These are phyloP conservation scores for Actinopyga echinites DNA, from an alignment of 53 echinoderm and acorn worm genomes.

Conservation along the genomic window DNA sequence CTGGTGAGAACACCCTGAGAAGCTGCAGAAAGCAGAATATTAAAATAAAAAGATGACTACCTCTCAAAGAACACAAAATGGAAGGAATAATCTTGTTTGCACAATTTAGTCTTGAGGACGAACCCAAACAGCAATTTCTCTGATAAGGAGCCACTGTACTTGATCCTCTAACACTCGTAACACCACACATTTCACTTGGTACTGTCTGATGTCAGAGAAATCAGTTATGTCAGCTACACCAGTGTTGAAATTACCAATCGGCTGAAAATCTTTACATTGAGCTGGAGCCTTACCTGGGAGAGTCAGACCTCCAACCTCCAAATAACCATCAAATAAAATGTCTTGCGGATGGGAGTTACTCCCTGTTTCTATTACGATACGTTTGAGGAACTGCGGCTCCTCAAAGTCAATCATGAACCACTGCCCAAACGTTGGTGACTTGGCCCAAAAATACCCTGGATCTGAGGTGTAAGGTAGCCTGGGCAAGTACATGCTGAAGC, in stretches of 20 bases:
- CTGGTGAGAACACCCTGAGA: background rate
- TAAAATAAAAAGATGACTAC: background rate
- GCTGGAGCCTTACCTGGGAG: conserved; percentile 1
- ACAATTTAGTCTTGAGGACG: conserved; percentile 4
- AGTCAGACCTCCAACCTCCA: conserved; percentile 59
- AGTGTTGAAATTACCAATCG: conserved; percentile 57
- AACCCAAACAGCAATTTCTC: conserved; percentile 86
- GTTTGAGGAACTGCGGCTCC: conserved; percentile 52
- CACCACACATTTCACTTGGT: conserved; percentile 62
- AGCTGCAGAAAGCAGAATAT: background rate
- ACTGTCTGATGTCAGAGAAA: conserved; percentile 46
- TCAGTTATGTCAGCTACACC: conserved; percentile 65
- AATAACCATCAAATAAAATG: conserved; percentile 54
- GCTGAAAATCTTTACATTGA: conserved; percentile 63
- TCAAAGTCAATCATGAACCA: conserved; percentile 73
- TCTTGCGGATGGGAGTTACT: conserved; percentile 74
- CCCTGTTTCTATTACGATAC: conserved; percentile 73
- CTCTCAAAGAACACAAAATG: background rate
- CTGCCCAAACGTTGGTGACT: conserved; percentile 60
- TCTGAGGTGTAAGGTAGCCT: conserved; percentile 73
- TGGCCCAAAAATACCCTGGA: conserved; percentile 94
- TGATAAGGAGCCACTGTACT: conserved; percentile 70
- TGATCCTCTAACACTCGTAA: conserved; percentile 67
- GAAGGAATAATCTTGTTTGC: background rate
- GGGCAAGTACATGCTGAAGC: conserved; percentile 83